Percentiles rank a stretch among this genome's conserved stretches.
Conservation (phyloP, 2,113 vertebrate species). For the Gnathonemus echidnorhynchus region DNA sequence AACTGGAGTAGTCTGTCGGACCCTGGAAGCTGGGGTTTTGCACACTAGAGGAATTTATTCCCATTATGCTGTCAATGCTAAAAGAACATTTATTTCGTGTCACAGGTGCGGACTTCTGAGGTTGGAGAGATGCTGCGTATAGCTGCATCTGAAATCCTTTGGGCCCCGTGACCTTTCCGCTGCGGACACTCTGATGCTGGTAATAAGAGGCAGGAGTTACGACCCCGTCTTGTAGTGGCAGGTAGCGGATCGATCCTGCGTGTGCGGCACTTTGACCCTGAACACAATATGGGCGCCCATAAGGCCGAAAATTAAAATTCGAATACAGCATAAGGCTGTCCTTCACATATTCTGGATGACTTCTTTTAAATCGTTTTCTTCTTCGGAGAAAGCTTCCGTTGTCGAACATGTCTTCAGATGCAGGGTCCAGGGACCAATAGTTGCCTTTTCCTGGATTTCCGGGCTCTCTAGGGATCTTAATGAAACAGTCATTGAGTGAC, state of each 20-base stretch:
- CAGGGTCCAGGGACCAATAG: slow-evolving; percentile 88
- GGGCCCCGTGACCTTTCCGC: slow-evolving; percentile 32
- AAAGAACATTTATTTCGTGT: slow-evolving; percentile 59
- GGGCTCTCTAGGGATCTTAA: slow-evolving; percentile 89
- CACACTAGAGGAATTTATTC: slow-evolving; percentile 36
- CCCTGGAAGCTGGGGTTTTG: slow-evolving; percentile 23
- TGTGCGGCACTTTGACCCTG: slow-evolving; percentile 46
- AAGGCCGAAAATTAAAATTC: slow-evolving; percentile 49
- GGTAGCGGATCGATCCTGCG: slow-evolving; percentile 43
- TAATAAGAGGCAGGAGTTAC: slow-evolving; percentile 42
- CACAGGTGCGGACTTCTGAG: slow-evolving; percentile 24
- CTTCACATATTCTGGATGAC: slow-evolving; percentile 50
- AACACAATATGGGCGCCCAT: slow-evolving; percentile 53
- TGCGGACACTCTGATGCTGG: slow-evolving; percentile 33
- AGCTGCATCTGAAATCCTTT: slow-evolving; percentile 38
- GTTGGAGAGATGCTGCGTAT: slow-evolving; percentile 14
- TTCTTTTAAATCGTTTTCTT: slow-evolving; percentile 83
- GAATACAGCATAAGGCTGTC: slow-evolving; percentile 59
- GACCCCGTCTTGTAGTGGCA: slow-evolving; percentile 50
- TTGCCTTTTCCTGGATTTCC: slow-evolving; percentile 92
- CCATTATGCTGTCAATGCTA: slow-evolving; percentile 73
- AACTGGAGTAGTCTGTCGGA: slow-evolving; percentile 35
- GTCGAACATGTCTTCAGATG: slow-evolving; percentile 85
- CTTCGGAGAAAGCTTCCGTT: slow-evolving; percentile 82
- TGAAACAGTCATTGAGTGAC: slow-evolving; percentile 93